These are phyloP conservation scores for Gnathonemus longibarbis DNA, from an alignment of 2,113 vertebrate species.

Conservation along the genomic window DNA sequence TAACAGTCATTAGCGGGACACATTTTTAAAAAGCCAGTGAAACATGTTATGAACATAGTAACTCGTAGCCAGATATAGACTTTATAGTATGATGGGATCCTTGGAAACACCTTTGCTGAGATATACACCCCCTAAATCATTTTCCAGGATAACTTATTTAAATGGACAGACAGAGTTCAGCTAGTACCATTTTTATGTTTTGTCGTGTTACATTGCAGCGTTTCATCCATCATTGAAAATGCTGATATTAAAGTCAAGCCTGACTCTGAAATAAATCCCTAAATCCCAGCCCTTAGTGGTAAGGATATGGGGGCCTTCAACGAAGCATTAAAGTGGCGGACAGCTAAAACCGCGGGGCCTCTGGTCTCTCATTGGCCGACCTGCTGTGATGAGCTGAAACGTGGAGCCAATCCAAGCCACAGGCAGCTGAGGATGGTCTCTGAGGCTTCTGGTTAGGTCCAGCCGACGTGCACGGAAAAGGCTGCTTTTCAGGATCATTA, in stretches of 20 bases:
- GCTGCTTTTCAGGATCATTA: not conserved
- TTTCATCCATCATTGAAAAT: not conserved
- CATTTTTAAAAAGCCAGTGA: not conserved
- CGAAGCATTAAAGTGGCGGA: not conserved
- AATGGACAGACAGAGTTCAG: not conserved
- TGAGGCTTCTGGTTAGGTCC: not conserved
- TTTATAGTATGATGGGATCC: not conserved
- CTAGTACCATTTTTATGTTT: not conserved
- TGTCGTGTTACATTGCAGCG: not conserved
- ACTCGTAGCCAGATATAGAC: not conserved
- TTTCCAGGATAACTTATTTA: not conserved
- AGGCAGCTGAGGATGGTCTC: not conserved
- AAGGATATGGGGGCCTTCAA: not conserved
- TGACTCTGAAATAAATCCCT: not conserved
- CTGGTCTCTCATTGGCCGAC: not conserved
- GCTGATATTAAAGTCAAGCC: not conserved
- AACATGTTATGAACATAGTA: not conserved
- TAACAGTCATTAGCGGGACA: not conserved
- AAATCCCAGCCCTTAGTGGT: not conserved
- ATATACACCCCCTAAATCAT: not conserved
- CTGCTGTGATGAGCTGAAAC: not conserved
- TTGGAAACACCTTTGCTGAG: not conserved
- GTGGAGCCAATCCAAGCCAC: not conserved
- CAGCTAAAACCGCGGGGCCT: not conserved
- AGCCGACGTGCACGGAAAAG: not conserved